Percentiles rank a stretch among this genome's conserved stretches.
These are phyloP conservation scores for Morelia viridis DNA, from an alignment of 2,797 vertebrate genomes.

Conservation along the genomic window DNA sequence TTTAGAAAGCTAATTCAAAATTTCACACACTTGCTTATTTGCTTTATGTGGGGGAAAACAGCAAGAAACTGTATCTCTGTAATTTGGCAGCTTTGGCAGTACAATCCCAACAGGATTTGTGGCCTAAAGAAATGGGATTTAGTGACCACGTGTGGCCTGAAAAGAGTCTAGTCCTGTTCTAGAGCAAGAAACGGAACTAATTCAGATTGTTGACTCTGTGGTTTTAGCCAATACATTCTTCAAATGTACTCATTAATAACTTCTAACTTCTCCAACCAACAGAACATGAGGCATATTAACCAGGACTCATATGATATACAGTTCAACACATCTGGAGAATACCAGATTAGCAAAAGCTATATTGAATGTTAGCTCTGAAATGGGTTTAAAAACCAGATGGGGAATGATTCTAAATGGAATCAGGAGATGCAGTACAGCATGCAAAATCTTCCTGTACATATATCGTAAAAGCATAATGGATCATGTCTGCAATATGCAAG, in stretches of 20 bases:
- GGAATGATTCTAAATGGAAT: neutral
- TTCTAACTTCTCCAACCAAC: neutral
- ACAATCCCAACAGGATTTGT: neutral
- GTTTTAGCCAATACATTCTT: neutral
- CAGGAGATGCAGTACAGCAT: neutral
- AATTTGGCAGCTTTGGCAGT: neutral
- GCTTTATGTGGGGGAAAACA: neutral
- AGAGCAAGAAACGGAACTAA: neutral
- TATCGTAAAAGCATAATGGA: neutral
- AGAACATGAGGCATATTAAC: neutral
- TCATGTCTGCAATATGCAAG: neutral
- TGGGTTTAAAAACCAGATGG: neutral
- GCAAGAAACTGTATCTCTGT: neutral
- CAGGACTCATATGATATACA: neutral
- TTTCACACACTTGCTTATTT: neutral
- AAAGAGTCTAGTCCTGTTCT: neutral
- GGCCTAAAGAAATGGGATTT: neutral
- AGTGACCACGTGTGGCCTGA: neutral
- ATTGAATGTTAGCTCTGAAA: neutral
- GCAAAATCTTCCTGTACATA: neutral
- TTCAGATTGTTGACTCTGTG: neutral
- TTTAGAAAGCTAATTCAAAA: neutral
- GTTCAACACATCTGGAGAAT: neutral
- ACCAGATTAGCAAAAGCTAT: neutral
- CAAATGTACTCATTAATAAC: neutral